Evolutionary conservation across 2,888 invertebrate genomes (phyloP).

Genomic region (Heliothis peltigera): DNA sequence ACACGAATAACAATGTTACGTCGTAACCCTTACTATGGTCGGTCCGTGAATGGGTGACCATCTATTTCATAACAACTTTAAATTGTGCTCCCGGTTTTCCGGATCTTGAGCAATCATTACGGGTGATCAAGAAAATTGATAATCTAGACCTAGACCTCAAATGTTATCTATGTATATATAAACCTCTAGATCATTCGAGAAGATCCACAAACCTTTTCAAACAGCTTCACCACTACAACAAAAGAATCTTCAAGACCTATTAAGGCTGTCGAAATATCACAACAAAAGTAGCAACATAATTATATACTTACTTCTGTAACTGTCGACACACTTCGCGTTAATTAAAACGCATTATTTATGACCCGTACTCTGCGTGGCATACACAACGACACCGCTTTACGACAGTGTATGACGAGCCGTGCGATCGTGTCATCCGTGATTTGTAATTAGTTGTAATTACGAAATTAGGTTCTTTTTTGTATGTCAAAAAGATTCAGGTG

Average conservation of each 20-base stretch:
- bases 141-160: too few relatives aligned
- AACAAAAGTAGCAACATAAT: conserved; percentile 17
- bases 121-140: too few relatives aligned
- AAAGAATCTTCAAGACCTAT: conserved; percentile 1
- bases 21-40: too few relatives aligned
- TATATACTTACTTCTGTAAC: conserved; percentile 19
- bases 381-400: conserved; percentile 10
- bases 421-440: conserved; percentile 21
- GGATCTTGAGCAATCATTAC: too few relatives aligned
- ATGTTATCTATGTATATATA: too few relatives aligned
- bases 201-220: too few relatives aligned
- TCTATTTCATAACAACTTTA: too few relatives aligned
- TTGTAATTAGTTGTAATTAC: conserved; percentile 21
- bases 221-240: background rate
- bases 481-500: background rate
- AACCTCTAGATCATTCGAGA: too few relatives aligned
- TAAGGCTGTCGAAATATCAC: conserved; percentile 27
- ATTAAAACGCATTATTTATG: conserved; percentile 57
- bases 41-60: too few relatives aligned
- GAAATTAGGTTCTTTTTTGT: background rate
- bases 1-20: too few relatives aligned
- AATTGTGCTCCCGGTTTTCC: too few relatives aligned
- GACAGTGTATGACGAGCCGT: conserved; percentile 22
- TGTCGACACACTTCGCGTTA: conserved; percentile 38
- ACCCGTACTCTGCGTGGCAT: conserved; percentile 6